Base-by-base conservation (phyloP, 2,888 invertebrate species). In the Drosophila affinis region DNA sequence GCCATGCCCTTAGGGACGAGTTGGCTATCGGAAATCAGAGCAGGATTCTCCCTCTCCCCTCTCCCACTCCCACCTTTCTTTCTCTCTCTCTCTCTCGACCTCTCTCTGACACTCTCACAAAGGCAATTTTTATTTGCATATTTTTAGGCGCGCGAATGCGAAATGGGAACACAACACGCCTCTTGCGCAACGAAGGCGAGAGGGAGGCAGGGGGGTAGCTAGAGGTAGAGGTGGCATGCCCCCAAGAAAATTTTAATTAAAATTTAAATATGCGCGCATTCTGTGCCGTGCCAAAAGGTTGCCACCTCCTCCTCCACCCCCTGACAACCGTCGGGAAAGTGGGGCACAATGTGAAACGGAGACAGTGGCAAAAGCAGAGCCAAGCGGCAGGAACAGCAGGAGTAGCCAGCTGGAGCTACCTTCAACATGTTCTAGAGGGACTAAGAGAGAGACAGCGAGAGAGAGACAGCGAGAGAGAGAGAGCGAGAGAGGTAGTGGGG, bases 221-320 rank as follows among this genome's bases (percentile, higher is more conserved):
- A 21, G 21, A 21, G 21, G 21, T 21, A 9, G 7, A 2, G 29
- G 29, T 9, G 29, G 55, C 45, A 70, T 24, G 52, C 52, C 39
- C 49, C 65, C 60, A 75, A 72, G 79, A 69, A 75, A 78, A 86
- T 86, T 83, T 86, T 83, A 83, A 83, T 83, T 86, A 83, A 83
- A 83, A 86, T 83, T 82, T 86, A 86, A 86, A 86, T 83, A 83
- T 83, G 83, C 83, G 79, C 80, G 52, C 75, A 75, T 73, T 76
- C 78, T 74, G 39, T 70, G 62, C 53, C 70, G 75, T 77, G 78
- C 70, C 75, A 76, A 70, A 67, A 78, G 83, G 56, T 67, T 62
- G 49, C 64, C 58, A 10, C 49, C 60, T 21, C 32, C 17, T n/a
- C n/a, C 10, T 9, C 14, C 21, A 4, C 48, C 21, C 21, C 21